phyloP scores from a whole-genome alignment of 2,113 vertebrate species.

The Anas platyrhynchos region DNA sequence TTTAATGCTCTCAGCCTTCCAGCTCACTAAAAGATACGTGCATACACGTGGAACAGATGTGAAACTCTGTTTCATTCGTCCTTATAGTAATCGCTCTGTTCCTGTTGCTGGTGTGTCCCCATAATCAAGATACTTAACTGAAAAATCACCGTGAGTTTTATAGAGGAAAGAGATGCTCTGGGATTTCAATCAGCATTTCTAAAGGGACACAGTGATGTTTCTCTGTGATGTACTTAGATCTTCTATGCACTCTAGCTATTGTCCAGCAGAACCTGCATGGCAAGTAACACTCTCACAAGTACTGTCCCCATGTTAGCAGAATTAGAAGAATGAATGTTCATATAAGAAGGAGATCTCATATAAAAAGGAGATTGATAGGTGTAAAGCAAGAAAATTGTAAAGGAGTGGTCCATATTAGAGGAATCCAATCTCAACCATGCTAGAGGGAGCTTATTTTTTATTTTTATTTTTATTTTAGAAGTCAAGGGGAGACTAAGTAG shows the following conservation, averaged over 20 bases:
- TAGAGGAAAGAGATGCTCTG: background rate
- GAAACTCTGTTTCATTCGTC: background rate
- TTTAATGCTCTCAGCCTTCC: background rate
- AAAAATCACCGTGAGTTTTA: background rate
- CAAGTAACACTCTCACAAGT: accelerated
- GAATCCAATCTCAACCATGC: background rate
- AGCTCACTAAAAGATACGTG: background rate
- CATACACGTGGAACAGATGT: background rate
- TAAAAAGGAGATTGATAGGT: background rate
- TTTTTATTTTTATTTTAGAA: background rate
- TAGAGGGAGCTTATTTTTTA: background rate
- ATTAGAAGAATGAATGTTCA: background rate
- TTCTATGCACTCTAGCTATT: background rate
- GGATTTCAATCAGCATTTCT: background rate
- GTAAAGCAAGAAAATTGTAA: background rate
- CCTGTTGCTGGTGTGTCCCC: background rate
- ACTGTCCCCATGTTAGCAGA: background rate
- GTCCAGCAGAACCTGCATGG: background rate
- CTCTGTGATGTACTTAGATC: background rate
- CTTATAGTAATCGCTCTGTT: background rate
- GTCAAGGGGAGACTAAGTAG: background rate
- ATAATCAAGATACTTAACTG: background rate
- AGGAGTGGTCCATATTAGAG: background rate
- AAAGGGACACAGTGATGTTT: background rate
- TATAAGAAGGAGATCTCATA: accelerated